Evolutionary conservation across 1,140 invertebrate genomes (phyloP).

Genomic region (Drosophila persimilis): DNA sequence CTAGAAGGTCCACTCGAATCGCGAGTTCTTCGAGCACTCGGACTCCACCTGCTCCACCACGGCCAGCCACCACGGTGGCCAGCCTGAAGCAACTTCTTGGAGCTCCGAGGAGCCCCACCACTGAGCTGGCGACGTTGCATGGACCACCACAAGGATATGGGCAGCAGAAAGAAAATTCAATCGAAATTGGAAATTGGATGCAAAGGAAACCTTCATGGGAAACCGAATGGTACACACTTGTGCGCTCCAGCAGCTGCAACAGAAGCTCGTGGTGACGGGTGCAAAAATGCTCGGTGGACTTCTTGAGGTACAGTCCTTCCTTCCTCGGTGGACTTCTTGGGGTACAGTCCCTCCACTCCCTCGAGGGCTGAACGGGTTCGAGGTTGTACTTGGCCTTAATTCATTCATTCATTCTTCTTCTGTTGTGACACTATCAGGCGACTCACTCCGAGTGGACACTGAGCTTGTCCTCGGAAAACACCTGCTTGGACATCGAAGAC

Average conservation of each 20-base stretch:
- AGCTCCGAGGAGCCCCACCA: conserved; percentile 86
- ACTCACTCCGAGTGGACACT: too few relatives aligned
- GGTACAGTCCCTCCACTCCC: conserved; percentile 38
- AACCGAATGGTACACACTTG: conserved; percentile 57
- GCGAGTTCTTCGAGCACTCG: conserved; percentile 90
- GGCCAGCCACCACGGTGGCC: conserved; percentile 85
- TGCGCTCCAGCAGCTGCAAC: conserved; percentile 66
- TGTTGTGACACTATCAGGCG: conserved; percentile 89
- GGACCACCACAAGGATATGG: conserved; percentile 92
- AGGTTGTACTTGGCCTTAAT: conserved; percentile 90
- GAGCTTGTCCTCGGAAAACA: too few relatives aligned
- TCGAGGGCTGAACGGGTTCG: conserved; percentile 85
- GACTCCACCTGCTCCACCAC: conserved; percentile 87
- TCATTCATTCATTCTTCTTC: conserved; percentile 89
- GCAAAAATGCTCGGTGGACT: conserved; percentile 78
- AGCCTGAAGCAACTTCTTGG: conserved; percentile 89
- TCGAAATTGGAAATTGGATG: background rate
- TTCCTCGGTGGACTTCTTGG: too few relatives aligned
- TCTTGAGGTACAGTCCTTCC: conserved; percentile 43
- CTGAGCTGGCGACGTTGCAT: conserved; percentile 91
- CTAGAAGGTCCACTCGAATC: conserved; percentile 89
- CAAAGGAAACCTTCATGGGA: too few relatives aligned
- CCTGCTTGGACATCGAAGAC: too few relatives aligned
- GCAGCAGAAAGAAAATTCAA: conserved; percentile 84
- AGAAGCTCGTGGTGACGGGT: conserved; percentile 73